These are phyloP conservation scores for Camponotus fellah DNA, from an alignment of 2,888 invertebrate genomes.

Conservation along the genomic window DNA sequence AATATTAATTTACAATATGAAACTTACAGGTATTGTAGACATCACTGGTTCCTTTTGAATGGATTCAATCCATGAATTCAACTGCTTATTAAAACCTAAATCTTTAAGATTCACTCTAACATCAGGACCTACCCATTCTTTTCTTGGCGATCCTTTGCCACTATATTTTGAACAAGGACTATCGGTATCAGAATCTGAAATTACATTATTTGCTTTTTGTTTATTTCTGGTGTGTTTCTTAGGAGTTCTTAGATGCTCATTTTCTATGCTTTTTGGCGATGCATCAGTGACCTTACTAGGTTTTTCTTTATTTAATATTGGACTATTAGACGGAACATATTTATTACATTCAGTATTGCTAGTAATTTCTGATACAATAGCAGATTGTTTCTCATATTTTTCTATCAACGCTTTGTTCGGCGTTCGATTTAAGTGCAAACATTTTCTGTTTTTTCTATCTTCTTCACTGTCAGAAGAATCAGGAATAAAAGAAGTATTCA, in stretches of 20 bases:
- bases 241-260: constrained; percentile 10
- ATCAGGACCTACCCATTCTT: constrained; percentile 79
- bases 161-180: constrained; percentile 65
- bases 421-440: constrained; percentile 47
- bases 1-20: constrained; percentile 4
- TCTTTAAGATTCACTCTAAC: constrained; percentile 80
- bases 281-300: neutral
- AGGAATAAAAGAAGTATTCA: constrained; percentile 50
- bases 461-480: constrained; percentile 71
- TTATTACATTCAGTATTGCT: neutral
- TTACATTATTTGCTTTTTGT: constrained; percentile 42
- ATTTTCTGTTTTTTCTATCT: neutral
- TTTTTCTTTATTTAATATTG: constrained; percentile 16
- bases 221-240: constrained; percentile 4
- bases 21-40: constrained; percentile 75
- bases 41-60: constrained; percentile 76
- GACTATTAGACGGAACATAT: neutral
- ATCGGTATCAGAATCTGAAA: constrained; percentile 74
- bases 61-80: constrained; percentile 79
- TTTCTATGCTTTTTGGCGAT: neutral
- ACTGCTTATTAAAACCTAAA: constrained; percentile 78
- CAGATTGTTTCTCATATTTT: constrained; percentile 23
- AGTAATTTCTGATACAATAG: neutral
- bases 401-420: neutral
- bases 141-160: constrained; percentile 41